phyloP scores from a whole-genome alignment of 2,113 vertebrate genomes.

The Actenoides hombroni region DNA sequence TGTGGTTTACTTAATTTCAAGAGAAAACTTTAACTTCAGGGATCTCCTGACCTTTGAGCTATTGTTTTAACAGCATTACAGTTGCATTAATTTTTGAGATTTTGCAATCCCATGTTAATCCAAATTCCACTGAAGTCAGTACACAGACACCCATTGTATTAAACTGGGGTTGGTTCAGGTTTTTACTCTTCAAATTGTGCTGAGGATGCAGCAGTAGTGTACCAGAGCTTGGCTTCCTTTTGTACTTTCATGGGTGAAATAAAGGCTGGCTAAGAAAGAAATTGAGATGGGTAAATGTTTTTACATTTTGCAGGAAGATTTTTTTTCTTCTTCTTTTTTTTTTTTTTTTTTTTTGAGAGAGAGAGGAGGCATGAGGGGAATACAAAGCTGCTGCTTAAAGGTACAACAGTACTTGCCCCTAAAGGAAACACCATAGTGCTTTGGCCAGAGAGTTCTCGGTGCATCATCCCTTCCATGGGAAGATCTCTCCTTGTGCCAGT shows the following conservation, averaged over 20 bases:
- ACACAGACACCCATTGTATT: conserved; percentile 32
- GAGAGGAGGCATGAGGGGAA: not conserved
- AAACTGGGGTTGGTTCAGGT: conserved; percentile 40
- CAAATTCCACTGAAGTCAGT: conserved; percentile 40
- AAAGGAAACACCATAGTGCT: not conserved
- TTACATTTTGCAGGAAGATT: not conserved
- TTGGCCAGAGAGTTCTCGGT: not conserved
- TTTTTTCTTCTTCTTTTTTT: not conserved
- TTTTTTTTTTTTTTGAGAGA: not conserved
- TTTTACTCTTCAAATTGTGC: not conserved
- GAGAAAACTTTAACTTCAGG: conserved; percentile 1
- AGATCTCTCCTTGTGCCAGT: not conserved
- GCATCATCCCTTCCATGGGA: not conserved
- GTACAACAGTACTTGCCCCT: not conserved
- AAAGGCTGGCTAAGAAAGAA: not conserved
- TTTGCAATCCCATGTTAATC: conserved; percentile 53
- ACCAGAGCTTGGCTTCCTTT: not conserved
- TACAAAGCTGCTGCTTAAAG: not conserved
- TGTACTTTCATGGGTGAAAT: not conserved
- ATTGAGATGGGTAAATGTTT: not conserved
- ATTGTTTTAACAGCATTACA: conserved; percentile 55
- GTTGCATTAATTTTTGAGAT: conserved; percentile 46
- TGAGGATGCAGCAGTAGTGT: not conserved
- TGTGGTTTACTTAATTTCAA: conserved; percentile 21
- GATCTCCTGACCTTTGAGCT: not conserved